Percentiles rank a stretch among this genome's conserved stretches.
phyloP scores from a whole-genome alignment of 2,113 vertebrate species.

The Cranoglanis bouderius region DNA sequence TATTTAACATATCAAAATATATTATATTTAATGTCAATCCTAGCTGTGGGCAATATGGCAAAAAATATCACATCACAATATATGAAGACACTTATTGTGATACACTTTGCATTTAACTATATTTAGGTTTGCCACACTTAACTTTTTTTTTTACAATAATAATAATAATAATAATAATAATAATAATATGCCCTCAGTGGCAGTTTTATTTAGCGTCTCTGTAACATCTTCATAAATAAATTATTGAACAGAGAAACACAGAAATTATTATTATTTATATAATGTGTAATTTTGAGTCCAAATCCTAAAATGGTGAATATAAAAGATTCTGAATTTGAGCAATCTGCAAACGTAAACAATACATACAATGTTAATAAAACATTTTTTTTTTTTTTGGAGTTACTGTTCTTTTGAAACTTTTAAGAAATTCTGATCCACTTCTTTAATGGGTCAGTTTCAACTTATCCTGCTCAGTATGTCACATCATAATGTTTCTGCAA shows the following conservation, averaged over 20 bases:
- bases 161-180: no score
- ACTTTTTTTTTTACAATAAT: no score
- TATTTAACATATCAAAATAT: not conserved
- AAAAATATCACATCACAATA: not conserved
- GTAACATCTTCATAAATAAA: not conserved
- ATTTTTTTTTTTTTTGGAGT: not conserved
- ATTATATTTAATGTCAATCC: not conserved
- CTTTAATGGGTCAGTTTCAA: not conserved
- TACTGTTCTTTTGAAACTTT: not conserved
- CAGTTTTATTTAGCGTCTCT: not conserved
- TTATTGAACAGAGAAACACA: not conserved
- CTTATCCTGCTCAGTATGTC: not conserved
- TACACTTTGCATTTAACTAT: not conserved
- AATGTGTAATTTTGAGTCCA: not conserved
- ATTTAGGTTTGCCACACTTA: not conserved
- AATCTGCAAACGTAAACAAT: not conserved
- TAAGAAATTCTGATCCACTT: not conserved
- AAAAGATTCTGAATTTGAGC: not conserved
- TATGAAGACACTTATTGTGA: not conserved
- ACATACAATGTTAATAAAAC: not conserved
- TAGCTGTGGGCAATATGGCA: not conserved
- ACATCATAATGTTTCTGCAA: not conserved
- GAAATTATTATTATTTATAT: not conserved
- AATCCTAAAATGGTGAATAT: not conserved
- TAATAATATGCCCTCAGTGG: no score